Percentiles rank a stretch among this genome's conserved stretches.
Evolutionary conservation across 2,888 invertebrate genomes (phyloP).

Genomic region (Dryomyza anilis): DNA sequence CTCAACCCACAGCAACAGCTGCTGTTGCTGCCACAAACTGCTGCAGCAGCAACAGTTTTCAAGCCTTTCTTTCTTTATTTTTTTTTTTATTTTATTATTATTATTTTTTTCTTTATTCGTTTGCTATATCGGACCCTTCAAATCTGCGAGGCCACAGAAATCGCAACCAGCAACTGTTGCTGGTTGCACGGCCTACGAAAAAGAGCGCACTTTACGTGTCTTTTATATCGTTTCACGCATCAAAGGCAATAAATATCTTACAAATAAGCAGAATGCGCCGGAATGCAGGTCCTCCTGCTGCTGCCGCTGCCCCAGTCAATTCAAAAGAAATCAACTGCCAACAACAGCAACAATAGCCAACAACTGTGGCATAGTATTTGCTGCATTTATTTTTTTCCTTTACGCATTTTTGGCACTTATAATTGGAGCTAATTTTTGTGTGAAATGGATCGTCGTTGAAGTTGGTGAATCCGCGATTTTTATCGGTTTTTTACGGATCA

Average conservation of each 20-base stretch:
- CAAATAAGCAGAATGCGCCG: conserved; percentile 62
- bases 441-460: too few species aligned
- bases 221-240: conserved; percentile 59
- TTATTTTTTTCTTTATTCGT: conserved; percentile 20
- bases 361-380: not conserved
- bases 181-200: conserved; percentile 26
- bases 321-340: not conserved
- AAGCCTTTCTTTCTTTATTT: conserved; percentile 10
- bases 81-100: conserved; percentile 24
- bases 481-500: too few species aligned
- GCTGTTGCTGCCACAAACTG: not conserved
- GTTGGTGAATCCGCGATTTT: too few species aligned
- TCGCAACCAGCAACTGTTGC: conserved; percentile 27
- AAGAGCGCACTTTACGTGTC: conserved; percentile 56
- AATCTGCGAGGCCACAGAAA: conserved; percentile 21
- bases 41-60: conserved; percentile 18
- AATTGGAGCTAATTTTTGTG: not conserved
- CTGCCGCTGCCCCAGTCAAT: not conserved
- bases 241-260: conserved; percentile 63
- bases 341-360: not conserved
- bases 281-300: conserved; percentile 45
- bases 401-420: not conserved
- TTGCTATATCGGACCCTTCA: conserved; percentile 20
- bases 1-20: conserved; percentile 7
- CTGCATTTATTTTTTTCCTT: not conserved